Evolutionary conservation across 2,888 invertebrate genomes (phyloP).

Genomic region (Trichogramma evanescens): DNA sequence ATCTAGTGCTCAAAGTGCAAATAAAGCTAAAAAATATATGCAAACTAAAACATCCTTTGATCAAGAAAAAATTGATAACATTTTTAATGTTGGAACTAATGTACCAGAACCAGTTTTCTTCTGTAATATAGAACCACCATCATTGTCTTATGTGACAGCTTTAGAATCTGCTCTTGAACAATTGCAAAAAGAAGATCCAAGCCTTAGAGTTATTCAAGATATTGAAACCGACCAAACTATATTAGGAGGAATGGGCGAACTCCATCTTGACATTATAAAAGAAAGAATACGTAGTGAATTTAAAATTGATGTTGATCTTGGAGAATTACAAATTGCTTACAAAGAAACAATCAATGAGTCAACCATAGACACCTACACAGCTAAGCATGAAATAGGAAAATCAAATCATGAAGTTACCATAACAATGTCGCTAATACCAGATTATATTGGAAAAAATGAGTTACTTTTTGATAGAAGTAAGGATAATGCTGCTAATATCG

Average conservation of each 20-base stretch:
- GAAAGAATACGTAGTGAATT: constrained; percentile 83
- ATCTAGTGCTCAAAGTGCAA: constrained; percentile 52
- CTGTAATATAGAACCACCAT: constrained; percentile 90
- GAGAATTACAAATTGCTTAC: constrained; percentile 87
- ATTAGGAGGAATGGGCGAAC: constrained; percentile 92
- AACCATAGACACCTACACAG: constrained; percentile 48
- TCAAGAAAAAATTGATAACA: constrained; percentile 38
- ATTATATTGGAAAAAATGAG: constrained; percentile 37
- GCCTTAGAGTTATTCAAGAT: constrained; percentile 66
- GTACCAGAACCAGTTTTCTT: constrained; percentile 94
- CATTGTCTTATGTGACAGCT: constrained; percentile 63
- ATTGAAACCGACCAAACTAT: constrained; percentile 81
- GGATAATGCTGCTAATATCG: constrained; percentile 63
- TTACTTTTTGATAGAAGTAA: constrained; percentile 59
- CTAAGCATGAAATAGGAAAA: constrained; percentile 61
- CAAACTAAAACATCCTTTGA: constrained; percentile 30
- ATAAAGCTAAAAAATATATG: constrained; percentile 53
- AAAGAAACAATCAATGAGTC: constrained; percentile 61
- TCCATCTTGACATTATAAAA: constrained; percentile 90
- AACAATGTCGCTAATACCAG: constrained; percentile 57
- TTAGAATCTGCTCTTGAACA: constrained; percentile 76
- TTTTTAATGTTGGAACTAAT: constrained; percentile 55
- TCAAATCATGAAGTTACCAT: constrained; percentile 57
- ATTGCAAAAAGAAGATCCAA: constrained; percentile 86
- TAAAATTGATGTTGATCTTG: constrained; percentile 84